phyloP scores from a whole-genome alignment of 2,888 invertebrate species.

The Drosophila suboccidentalis region DNA sequence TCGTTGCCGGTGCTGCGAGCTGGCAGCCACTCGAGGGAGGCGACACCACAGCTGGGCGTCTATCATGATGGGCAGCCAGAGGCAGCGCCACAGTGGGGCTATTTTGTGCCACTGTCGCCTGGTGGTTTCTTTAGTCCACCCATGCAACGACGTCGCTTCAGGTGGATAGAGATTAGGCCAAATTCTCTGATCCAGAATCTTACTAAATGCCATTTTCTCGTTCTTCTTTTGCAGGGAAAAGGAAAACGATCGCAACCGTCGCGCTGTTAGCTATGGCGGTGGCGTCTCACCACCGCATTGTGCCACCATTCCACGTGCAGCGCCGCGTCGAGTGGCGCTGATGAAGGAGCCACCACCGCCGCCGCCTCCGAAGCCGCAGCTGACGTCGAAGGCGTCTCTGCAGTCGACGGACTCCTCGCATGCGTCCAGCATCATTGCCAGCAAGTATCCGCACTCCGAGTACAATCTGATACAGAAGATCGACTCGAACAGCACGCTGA shows the following conservation, averaged over 20 bases:
- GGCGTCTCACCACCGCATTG: conserved; percentile 66
- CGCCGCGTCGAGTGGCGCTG: conserved; percentile 83
- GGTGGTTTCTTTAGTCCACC: conserved; percentile 86
- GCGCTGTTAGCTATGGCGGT: conserved; percentile 84
- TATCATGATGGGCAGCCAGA: conserved; percentile 68
- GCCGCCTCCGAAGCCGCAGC: conserved; percentile 81
- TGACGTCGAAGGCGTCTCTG: conserved; percentile 76
- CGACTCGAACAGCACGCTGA: conserved; percentile 81
- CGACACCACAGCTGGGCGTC: conserved; percentile 75
- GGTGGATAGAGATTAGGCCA: conserved; percentile 64
- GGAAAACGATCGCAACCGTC: conserved; percentile 84
- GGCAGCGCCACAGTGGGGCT: conserved; percentile 87
- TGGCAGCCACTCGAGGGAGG: conserved; percentile 57
- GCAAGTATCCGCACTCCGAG: conserved; percentile 84
- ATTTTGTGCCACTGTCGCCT: conserved; percentile 87
- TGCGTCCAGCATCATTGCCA: conserved; percentile 76
- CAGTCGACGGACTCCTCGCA: conserved; percentile 69
- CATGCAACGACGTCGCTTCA: conserved; percentile 76
- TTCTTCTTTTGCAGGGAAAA: conserved; percentile 79
- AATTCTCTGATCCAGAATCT: neutral
- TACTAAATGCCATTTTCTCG: conserved; percentile 8
- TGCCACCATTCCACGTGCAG: conserved; percentile 83
- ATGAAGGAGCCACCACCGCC: conserved; percentile 85
- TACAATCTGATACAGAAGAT: conserved; percentile 84
- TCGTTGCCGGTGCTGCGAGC: conserved; percentile 66